A percentile compares a stretch with the other conserved stretches of the same genome.
Conservation (phyloP, 2,113 vertebrate genomes). For the Ondatra zibethicus region DNA sequence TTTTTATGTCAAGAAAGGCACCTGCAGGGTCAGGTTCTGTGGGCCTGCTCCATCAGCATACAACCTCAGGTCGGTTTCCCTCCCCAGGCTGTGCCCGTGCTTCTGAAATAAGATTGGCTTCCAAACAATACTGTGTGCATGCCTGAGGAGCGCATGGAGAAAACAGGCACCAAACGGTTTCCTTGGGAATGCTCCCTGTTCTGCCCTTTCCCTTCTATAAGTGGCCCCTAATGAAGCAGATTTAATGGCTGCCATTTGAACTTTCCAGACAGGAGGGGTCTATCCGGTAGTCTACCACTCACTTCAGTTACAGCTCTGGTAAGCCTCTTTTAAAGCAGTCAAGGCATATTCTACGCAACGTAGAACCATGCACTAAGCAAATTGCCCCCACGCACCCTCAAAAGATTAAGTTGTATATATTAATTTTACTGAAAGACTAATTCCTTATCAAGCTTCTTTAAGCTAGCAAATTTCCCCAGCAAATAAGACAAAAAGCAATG, state of each 20-base stretch:
- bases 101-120: conserved; percentile 1
- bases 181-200: background rate
- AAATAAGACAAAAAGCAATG: background rate
- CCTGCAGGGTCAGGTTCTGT: background rate
- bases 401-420: background rate
- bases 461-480: background rate
- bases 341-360: conserved; percentile 12
- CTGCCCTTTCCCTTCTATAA: background rate
- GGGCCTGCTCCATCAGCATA: background rate
- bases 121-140: background rate
- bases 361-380: background rate
- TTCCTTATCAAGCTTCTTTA: conserved; percentile 29
- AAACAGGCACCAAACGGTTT: background rate
- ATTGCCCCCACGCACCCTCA: no score
- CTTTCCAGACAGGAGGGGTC: background rate
- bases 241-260: background rate
- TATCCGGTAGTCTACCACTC: background rate
- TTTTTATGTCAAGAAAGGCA: conserved; percentile 57
- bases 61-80: background rate
- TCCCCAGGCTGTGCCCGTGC: background rate
- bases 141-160: no score
- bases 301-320: background rate
- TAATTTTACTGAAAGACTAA: conserved; percentile 16
- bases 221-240: background rate
- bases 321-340: conserved; percentile 22